These are phyloP conservation scores for Trissolcus brochymenae DNA, from an alignment of 2,888 invertebrate species.

Conservation along the genomic window DNA sequence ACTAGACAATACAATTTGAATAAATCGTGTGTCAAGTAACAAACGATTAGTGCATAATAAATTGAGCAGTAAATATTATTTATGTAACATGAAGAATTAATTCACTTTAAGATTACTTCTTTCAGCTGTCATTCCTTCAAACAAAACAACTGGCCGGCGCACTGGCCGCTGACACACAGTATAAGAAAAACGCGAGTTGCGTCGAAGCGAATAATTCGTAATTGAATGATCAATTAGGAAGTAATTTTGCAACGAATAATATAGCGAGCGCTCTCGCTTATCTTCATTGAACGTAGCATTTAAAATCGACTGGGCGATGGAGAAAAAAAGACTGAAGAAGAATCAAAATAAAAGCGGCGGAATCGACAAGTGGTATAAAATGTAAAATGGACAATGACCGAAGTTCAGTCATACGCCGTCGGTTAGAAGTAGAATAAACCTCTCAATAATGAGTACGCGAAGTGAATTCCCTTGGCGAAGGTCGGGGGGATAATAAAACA, in stretches of 20 bases:
- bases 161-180: constrained; percentile 44
- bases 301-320: constrained; percentile 19
- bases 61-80: constrained; percentile 35
- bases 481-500: constrained; percentile 71
- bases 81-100: constrained; percentile 43
- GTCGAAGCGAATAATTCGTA: constrained; percentile 27
- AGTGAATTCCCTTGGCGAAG: constrained; percentile 72
- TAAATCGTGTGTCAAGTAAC: constrained; percentile 33
- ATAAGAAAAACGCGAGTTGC: constrained; percentile 24
- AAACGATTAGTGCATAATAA: constrained; percentile 8
- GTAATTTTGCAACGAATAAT: constrained; percentile 48
- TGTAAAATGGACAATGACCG: constrained; percentile 56
- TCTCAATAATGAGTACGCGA: constrained; percentile 74
- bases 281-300: constrained; percentile 21
- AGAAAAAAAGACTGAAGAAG: constrained; percentile 21
- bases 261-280: constrained; percentile 9
- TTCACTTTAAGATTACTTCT: no score
- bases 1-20: constrained; percentile 48
- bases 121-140: no score
- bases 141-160: neutral
- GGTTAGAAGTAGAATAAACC: constrained; percentile 75
- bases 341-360: constrained; percentile 57
- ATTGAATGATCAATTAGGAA: constrained; percentile 53
- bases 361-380: constrained; percentile 52
- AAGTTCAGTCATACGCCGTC: constrained; percentile 62